phyloP scores from a whole-genome alignment of 2,888 invertebrate genomes.

The Germaria angustata region DNA sequence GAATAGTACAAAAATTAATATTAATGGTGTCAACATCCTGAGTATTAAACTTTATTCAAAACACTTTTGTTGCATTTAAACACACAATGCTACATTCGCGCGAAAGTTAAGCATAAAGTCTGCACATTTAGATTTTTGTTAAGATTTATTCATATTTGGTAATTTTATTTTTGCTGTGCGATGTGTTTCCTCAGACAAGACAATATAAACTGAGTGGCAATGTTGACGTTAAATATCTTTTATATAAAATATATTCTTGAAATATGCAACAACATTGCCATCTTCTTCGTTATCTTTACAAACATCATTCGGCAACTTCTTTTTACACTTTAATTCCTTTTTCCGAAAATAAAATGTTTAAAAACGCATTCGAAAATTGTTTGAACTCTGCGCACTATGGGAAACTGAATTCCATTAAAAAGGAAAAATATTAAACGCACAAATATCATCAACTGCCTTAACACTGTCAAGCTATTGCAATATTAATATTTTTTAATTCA shows the following conservation, averaged over 20 bases:
- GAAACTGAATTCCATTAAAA: constrained; percentile 10
- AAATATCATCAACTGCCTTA: not conserved
- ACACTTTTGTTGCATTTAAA: not conserved
- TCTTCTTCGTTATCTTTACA: not conserved
- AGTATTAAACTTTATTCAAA: not conserved
- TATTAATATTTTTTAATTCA: not conserved
- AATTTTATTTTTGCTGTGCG: constrained; percentile 13
- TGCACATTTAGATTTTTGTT: not conserved
- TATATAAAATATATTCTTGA: constrained; percentile 37
- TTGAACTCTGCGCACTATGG: constrained; percentile 33
- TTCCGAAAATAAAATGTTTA: constrained; percentile 32
- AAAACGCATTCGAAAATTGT: constrained; percentile 20
- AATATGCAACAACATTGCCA: not conserved
- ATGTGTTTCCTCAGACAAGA: constrained; percentile 53
- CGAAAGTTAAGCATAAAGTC: not conserved
- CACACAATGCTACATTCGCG: not conserved
- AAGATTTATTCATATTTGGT: not conserved
- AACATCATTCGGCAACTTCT: constrained; percentile 31
- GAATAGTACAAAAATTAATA: constrained; percentile 19
- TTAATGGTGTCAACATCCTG: constrained; percentile 37
- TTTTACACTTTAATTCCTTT: constrained; percentile 11
- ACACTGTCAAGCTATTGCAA: not conserved
- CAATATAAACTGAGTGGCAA: constrained; percentile 56
- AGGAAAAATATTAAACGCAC: not conserved
- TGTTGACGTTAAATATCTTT: constrained; percentile 54